Base-by-base conservation (phyloP, 2,888 invertebrate species). In the Acronicta alni region DNA sequence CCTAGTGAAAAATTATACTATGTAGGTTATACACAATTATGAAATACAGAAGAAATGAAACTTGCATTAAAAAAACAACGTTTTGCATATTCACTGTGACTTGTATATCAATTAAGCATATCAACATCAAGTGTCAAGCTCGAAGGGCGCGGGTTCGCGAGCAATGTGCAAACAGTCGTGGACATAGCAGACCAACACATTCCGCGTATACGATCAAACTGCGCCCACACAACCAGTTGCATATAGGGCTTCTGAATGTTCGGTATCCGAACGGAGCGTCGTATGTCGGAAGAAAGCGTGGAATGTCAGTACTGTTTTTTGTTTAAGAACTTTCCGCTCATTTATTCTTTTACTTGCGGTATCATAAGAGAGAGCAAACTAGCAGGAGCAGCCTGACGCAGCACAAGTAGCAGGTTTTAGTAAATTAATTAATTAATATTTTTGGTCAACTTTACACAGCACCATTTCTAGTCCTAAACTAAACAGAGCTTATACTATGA, bases 121-220 rank as follows among this genome's bases (percentile, higher is more conserved):
- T 77, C 74, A 73, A 79, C 79, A 72, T 80, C 81, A 79, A 75
- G 77, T 73, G 74, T 75, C 59, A 72, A 57, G 70, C 63, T 57
- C 51, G 59, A 65, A 59, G 61, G 60, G 72, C 71, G 48, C 70
- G 57, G 76, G 80, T 73, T 75, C 60, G 53, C 67, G 57, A 77
- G 79, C 69, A 74, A 84, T 82, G 83, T 80, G 82, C 79, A 81
- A 79, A 72, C 58, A 71, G 70, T 80, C 80, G 64, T 66, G 61
- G 54, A 52, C 61, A 58, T 57, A 52, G 42, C 43, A 32, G 41
- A 51, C 30, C 58, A 71, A 72, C 74, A 71, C 83, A 86, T 87
- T 85, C 85, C 85, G 63, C 67, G 77, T 83, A 82, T 78, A 77
- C 75, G 74, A 74, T 77, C 78, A 70, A 74, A 79, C 77, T 75